Evolutionary conservation across 2,888 invertebrate genomes (phyloP).

Genomic region (Catocala sponsa): DNA sequence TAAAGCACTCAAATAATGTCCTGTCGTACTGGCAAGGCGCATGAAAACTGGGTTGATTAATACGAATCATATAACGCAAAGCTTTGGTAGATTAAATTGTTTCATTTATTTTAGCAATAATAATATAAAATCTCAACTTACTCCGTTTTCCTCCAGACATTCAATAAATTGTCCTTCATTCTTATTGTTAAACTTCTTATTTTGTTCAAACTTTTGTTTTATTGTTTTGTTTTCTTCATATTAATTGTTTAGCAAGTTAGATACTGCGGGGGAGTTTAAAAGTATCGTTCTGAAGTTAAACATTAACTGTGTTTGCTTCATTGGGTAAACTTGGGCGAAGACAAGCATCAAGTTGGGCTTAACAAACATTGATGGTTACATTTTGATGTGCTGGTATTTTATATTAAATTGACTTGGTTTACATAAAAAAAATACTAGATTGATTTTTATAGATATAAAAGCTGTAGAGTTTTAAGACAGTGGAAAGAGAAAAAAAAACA

Average conservation of each 20-base stretch:
- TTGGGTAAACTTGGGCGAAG: constrained; percentile 27
- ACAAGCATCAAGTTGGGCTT: constrained; percentile 27
- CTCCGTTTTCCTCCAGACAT: constrained; percentile 9
- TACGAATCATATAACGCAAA: no score
- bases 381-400: constrained; percentile 15
- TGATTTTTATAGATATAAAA: no score
- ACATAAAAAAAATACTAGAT: no score
- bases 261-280: constrained; percentile 27
- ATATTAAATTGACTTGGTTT: not conserved
- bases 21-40: no score
- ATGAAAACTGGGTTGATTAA: no score
- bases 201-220: constrained; percentile 29
- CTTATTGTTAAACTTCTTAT: constrained; percentile 37
- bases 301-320: constrained; percentile 33
- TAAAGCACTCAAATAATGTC: no score
- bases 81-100: not conserved
- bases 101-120: not conserved
- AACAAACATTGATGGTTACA: constrained; percentile 24
- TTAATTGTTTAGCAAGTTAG: constrained; percentile 40
- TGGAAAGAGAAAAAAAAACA: no score
- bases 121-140: constrained; percentile 17
- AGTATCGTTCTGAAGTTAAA: constrained; percentile 38
- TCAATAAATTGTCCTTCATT: constrained; percentile 20
- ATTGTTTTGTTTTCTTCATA: constrained; percentile 50
- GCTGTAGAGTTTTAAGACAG: no score